Base-by-base conservation (phyloP, 2,888 invertebrate species). In the Toxonevra muliebris region DNA sequence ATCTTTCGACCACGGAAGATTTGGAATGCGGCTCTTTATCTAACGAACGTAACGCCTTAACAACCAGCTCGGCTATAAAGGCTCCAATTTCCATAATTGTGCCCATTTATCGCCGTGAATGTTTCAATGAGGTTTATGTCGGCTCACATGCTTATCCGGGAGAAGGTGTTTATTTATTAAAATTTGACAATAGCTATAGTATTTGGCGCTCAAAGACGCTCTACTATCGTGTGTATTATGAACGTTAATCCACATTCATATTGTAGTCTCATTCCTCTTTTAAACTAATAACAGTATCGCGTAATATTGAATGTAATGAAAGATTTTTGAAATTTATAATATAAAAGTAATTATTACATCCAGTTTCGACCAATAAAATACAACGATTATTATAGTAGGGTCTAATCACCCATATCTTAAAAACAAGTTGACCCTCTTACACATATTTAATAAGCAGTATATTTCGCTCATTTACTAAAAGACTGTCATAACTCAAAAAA, bases 181-280 rank as follows among this genome's bases (percentile, higher is more conserved):
- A 99, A 87, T 99, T 99, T 86, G 99, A 99, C 87, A 99, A 99
- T 87, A 96, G 98, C 1, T 99, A 98, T 85, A 98, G 97, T 65
- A 88, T 99, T 76, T 99, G 98, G 98, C 91, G 99, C 79, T 97
- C 97, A 76, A 99, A 99, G 90, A 97, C 97, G 57, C 90, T 99
- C 65, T 99, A 98, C 86, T 99, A 99, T 86, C 91, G 98, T 86
- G 97, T 99, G 61, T 99, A 97, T 85, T 99, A 99, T 85, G 97
- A 95, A 62, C 92, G 94, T 79, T 89, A 82, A 79, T 57, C 57
- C 30, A 30, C 30, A 30, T 30, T 30, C 7, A 4, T 30, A 30
- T 2, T 30, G 30, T 7, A 30, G 30, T 7, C 30, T 30, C 30
- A 30, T 30, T 30, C 30, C 30, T 30, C 30, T 30, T 30, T 30